Evolutionary conservation across 2,113 vertebrate species (phyloP).

Genomic region (Leptobrachium leishanense): DNA sequence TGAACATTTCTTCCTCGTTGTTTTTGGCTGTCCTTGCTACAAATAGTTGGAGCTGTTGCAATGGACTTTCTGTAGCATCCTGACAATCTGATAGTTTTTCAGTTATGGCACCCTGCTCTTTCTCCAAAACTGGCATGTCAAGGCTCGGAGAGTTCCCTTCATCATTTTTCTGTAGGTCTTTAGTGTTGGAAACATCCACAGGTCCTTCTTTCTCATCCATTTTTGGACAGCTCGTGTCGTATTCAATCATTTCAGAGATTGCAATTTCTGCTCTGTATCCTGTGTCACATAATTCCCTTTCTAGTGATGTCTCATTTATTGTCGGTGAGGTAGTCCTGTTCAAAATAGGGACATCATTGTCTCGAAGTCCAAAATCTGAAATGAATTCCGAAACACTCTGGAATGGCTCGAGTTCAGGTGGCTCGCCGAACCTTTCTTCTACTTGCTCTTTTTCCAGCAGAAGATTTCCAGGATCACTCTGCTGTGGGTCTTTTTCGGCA

Average conservation of each 20-base stretch:
- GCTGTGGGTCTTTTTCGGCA: not conserved
- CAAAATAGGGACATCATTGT: not conserved
- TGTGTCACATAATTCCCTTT: conserved; percentile 38
- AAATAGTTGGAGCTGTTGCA: conserved; percentile 64
- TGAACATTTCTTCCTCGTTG: conserved; percentile 59
- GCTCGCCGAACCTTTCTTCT: conserved; percentile 50
- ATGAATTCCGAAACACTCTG: conserved; percentile 16
- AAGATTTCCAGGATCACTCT: conserved; percentile 25
- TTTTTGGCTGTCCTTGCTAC: conserved; percentile 60
- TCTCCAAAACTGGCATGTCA: conserved; percentile 49
- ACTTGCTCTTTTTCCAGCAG: conserved; percentile 45
- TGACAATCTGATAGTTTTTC: not conserved
- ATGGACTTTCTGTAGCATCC: conserved; percentile 53
- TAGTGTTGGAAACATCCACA: not conserved
- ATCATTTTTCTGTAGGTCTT: rapidly evolving
- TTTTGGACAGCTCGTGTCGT: rapidly evolving
- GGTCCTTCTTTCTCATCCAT: not conserved
- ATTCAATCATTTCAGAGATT: rapidly evolving
- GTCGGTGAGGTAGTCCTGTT: not conserved
- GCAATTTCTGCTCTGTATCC: not conserved
- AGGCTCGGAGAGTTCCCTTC: conserved; percentile 49
- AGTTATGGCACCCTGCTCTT: not conserved
- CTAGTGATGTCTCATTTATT: not conserved
- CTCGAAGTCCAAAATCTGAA: conserved; percentile 52
- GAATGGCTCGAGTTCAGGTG: conserved; percentile 43